A percentile compares a stretch with the other conserved stretches of the same genome.
These are phyloP conservation scores for Troides oblongomaculatus DNA, from an alignment of 2,888 invertebrate species.

Conservation along the genomic window DNA sequence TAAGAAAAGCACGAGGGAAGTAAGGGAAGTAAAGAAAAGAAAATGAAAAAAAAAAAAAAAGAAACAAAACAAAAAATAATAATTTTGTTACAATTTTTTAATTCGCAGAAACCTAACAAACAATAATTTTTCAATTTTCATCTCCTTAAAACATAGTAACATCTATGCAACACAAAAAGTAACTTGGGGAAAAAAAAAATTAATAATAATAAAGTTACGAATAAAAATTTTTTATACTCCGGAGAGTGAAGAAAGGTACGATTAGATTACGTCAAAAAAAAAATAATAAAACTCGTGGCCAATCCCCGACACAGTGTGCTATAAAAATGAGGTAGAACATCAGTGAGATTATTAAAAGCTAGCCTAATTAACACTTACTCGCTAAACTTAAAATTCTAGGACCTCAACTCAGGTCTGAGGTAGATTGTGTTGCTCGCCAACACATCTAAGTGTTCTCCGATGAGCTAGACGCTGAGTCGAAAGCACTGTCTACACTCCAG, in stretches of 20 bases:
- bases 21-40: slow-evolving; percentile 47
- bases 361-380: slow-evolving; percentile 72
- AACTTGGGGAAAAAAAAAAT: slow-evolving; percentile 65
- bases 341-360: slow-evolving; percentile 74
- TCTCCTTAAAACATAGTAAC: slow-evolving; percentile 80
- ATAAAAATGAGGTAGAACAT: slow-evolving; percentile 66
- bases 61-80: slow-evolving; percentile 60
- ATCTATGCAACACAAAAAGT: slow-evolving; percentile 81
- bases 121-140: slow-evolving; percentile 76
- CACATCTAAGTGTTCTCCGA: slow-evolving; percentile 36
- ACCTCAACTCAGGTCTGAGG: slow-evolving; percentile 58
- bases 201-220: slow-evolving; percentile 69
- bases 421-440: slow-evolving; percentile 32
- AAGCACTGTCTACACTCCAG: slow-evolving; percentile 71
- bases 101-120: slow-evolving; percentile 81
- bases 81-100: slow-evolving; percentile 78
- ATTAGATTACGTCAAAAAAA: slow-evolving; percentile 67
- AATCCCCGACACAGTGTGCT: slow-evolving; percentile 57
- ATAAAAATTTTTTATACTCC: slow-evolving; percentile 76
- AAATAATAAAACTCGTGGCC: slow-evolving; percentile 52
- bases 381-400: slow-evolving; percentile 47
- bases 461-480: slow-evolving; percentile 62
- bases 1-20: slow-evolving; percentile 42
- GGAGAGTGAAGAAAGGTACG: slow-evolving; percentile 77
- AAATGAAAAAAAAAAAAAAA: slow-evolving; percentile 56